Percentiles rank a stretch among this genome's conserved stretches.
These are phyloP conservation scores for Pollimyrus isidori DNA, from an alignment of 2,113 vertebrate species.

Conservation along the genomic window DNA sequence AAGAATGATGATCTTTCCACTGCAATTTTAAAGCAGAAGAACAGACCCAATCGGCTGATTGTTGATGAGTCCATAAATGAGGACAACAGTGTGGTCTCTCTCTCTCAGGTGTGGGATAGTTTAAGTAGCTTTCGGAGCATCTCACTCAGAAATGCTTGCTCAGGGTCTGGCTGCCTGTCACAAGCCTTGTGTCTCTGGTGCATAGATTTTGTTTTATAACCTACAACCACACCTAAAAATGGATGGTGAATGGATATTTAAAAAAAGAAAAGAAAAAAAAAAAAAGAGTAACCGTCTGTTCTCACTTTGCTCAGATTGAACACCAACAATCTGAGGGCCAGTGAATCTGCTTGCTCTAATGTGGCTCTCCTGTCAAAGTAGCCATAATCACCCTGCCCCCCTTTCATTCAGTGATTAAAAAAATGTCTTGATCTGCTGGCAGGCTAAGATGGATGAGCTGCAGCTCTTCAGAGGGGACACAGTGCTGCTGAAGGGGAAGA, in stretches of 20 bases:
- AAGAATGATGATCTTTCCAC: conserved; percentile 95
- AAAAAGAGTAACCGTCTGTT: neutral
- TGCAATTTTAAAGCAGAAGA: conserved; percentile 98
- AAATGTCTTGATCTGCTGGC: conserved; percentile 7
- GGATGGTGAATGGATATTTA: neutral
- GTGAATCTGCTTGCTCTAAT: neutral
- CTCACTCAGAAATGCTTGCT: neutral
- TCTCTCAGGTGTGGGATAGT: conserved; percentile 80
- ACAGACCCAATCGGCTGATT: conserved; percentile 93
- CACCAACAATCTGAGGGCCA: neutral
- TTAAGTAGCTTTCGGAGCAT: conserved; percentile 22
- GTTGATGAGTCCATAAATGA: conserved; percentile 99
- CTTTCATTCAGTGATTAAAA: neutral
- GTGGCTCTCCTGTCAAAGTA: neutral
- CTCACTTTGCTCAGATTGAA: neutral
- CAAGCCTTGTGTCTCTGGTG: neutral
- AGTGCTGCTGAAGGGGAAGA: conserved; percentile 94
- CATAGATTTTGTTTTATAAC: neutral
- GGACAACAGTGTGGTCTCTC: conserved; percentile 96
- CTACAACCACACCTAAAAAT: neutral
- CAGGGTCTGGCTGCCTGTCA: neutral
- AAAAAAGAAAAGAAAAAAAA: too few relatives aligned
- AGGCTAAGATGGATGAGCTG: conserved; percentile 98
- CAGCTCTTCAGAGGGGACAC: conserved; percentile 97
- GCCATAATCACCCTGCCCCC: neutral